Conservation (phyloP, 2,113 vertebrate species). For the Dromaius novaehollandiae region DNA sequence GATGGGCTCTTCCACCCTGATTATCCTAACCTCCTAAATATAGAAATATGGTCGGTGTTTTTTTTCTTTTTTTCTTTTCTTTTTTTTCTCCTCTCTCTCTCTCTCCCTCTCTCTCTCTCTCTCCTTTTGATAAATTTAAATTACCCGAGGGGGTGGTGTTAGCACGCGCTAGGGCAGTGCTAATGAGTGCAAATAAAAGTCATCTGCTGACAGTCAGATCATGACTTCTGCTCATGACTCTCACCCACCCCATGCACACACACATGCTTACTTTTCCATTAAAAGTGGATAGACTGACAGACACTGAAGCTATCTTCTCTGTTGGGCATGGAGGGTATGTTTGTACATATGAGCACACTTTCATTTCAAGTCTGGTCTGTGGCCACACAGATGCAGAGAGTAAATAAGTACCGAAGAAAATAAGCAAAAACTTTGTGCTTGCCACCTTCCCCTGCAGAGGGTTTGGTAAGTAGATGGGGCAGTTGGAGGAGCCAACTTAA, state of each 20-base stretch:
- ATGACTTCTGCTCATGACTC: slow-evolving; percentile 44
- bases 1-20: slow-evolving; percentile 88
- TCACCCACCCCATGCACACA: not conserved
- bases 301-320: not conserved
- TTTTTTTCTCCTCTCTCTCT: not conserved
- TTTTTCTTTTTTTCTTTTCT: not conserved
- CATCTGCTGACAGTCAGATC: slow-evolving; percentile 74
- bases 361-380: not conserved
- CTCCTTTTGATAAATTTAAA: slow-evolving; percentile 77
- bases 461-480: not conserved
- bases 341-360: not conserved
- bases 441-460: not conserved
- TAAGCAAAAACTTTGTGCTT: not conserved
- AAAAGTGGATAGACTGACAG: not conserved
- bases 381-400: not conserved
- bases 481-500: not conserved
- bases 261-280: not conserved
- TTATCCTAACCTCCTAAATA: slow-evolving; percentile 86
- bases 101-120: slow-evolving; percentile 14
- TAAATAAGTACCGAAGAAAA: not conserved
- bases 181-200: slow-evolving; percentile 83
- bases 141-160: slow-evolving; percentile 82
- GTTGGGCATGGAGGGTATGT: not conserved
- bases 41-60: slow-evolving; percentile 75
- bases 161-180: slow-evolving; percentile 79